A percentile compares a stretch with the other conserved stretches of the same genome.
Conservation (phyloP, 2,888 invertebrate species). For the Heliconius sara region DNA sequence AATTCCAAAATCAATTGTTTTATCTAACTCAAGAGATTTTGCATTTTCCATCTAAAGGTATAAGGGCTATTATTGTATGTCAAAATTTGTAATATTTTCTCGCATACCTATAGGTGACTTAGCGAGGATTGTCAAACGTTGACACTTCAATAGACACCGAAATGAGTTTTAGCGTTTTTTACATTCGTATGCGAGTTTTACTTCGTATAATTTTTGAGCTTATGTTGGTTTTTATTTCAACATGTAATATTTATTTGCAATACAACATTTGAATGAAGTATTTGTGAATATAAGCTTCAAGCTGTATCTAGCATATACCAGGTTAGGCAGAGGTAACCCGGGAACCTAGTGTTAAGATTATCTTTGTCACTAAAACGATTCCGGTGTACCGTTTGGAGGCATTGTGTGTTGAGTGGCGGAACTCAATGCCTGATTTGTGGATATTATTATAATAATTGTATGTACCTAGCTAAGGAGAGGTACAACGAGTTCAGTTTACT, state of each 20-base stretch:
- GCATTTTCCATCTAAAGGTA: not conserved
- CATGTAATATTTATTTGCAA: not conserved
- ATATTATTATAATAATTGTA: no score
- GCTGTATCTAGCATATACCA: no score
- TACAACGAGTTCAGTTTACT: no score
- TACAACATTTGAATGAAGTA: not conserved
- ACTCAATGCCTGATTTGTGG: not conserved
- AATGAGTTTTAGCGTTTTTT: constrained; percentile 39
- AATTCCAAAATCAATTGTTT: not conserved
- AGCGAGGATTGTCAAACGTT: constrained; percentile 41
- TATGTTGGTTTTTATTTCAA: not conserved
- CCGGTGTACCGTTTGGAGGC: no score
- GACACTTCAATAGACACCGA: constrained; percentile 34
- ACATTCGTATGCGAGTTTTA: not conserved
- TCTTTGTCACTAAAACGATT: no score
- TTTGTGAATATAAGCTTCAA: not conserved
- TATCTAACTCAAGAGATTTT: constrained; percentile 12
- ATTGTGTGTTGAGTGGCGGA: no score
- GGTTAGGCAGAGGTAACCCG: no score
- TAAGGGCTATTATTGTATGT: constrained; percentile 26
- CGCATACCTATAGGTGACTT: constrained; percentile 29
- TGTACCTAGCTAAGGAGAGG: no score
- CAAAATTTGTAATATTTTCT: not conserved
- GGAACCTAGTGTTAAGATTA: no score
- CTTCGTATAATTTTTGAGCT: not conserved